phyloP scores from a whole-genome alignment of 1,140 invertebrate genomes.

The Bombus pascuorum region DNA sequence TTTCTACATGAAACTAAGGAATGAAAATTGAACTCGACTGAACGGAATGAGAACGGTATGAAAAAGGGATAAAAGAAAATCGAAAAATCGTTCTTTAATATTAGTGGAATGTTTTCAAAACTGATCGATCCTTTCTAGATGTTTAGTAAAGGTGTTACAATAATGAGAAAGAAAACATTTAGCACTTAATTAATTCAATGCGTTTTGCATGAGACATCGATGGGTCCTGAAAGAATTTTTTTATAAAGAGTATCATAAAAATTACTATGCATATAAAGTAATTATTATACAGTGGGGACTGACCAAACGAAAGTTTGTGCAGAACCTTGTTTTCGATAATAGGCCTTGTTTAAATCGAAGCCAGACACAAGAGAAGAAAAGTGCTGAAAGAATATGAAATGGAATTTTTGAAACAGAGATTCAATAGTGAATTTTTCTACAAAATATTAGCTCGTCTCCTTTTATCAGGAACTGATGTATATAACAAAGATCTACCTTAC shows the following conservation, averaged over 20 bases:
- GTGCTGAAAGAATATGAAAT: background rate
- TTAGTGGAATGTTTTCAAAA: background rate
- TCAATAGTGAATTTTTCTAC: conserved; percentile 21
- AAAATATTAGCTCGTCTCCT: background rate
- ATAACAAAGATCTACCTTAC: background rate
- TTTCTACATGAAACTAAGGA: background rate
- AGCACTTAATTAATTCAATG: background rate
- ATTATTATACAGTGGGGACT: background rate
- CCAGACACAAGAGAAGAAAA: background rate
- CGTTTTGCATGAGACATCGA: background rate
- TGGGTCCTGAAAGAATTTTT: background rate
- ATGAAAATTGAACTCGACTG: background rate
- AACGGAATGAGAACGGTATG: background rate
- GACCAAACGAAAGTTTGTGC: background rate
- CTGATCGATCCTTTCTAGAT: background rate
- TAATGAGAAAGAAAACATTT: background rate
- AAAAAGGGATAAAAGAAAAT: background rate
- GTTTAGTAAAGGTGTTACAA: background rate
- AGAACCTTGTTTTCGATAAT: background rate
- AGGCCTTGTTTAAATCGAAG: background rate
- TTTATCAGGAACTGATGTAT: conserved; percentile 1
- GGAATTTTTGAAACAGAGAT: background rate
- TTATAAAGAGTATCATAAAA: background rate
- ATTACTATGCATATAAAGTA: background rate
- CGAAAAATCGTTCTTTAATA: background rate